phyloP scores from a whole-genome alignment of 2,888 invertebrate species.

The Elegia similella region DNA sequence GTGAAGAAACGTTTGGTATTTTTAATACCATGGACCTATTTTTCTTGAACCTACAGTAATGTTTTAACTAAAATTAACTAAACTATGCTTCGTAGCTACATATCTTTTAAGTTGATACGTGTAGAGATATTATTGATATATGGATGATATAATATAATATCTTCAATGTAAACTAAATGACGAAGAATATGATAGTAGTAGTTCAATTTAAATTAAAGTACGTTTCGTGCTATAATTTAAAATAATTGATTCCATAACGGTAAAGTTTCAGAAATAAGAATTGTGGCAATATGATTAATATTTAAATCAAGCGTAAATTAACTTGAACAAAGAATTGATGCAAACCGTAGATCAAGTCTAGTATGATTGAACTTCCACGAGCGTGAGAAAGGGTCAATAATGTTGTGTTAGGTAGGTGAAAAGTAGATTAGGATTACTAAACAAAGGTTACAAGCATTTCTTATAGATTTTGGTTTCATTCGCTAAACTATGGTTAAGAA shows the following conservation, averaged over 20 bases:
- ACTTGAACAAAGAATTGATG: not conserved
- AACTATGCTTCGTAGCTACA: not conserved
- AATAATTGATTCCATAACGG: not conserved
- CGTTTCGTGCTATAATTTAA: not conserved
- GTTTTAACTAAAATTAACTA: too few relatives aligned
- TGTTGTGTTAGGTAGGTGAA: conserved; percentile 4
- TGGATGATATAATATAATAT: not conserved
- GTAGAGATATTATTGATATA: not conserved
- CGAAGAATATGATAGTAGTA: too few relatives aligned
- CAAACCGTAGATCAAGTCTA: conserved; percentile 11
- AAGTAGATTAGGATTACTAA: conserved; percentile 25
- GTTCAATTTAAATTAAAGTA: not conserved
- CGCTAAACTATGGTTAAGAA: conserved; percentile 31
- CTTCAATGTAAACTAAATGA: not conserved
- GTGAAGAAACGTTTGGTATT: too few relatives aligned
- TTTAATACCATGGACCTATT: too few relatives aligned
- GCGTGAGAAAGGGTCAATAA: conserved; percentile 17
- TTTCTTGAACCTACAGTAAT: too few relatives aligned
- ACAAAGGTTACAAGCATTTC: conserved; percentile 66
- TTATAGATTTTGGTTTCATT: conserved; percentile 40
- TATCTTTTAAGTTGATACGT: not conserved
- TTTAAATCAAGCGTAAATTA: not conserved
- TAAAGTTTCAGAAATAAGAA: not conserved
- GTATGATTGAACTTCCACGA: not conserved
- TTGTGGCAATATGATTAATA: not conserved